Percentiles rank a stretch among this genome's conserved stretches.
Evolutionary conservation across 2,113 vertebrate species (phyloP).

Genomic region (Seriola rivoliana): DNA sequence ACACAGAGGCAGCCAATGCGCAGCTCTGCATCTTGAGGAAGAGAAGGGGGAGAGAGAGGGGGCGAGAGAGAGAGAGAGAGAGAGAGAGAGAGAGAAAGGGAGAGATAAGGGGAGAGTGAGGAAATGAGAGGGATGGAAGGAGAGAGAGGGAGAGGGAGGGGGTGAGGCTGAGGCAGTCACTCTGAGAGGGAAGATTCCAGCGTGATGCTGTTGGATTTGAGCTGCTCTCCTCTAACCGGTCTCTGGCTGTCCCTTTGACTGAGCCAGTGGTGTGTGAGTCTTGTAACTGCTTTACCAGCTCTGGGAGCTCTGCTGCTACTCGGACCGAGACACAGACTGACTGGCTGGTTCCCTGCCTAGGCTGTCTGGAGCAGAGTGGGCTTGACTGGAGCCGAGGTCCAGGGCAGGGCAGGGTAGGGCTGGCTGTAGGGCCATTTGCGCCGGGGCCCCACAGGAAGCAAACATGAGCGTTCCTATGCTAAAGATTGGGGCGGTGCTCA

Average conservation of each 20-base stretch:
- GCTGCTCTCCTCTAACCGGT: conserved; percentile 66
- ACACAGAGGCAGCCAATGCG: conserved; percentile 82
- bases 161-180: conserved; percentile 75
- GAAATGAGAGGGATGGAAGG: conserved; percentile 32
- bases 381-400: conserved; percentile 65
- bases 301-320: conserved; percentile 57
- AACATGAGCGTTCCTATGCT: conserved; percentile 90
- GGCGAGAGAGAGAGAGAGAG: conserved; percentile 51
- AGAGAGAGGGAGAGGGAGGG: conserved; percentile 49
- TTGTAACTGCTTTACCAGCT: conserved; percentile 51
- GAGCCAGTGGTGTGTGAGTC: conserved; percentile 50
- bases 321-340: conserved; percentile 63
- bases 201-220: conserved; percentile 80
- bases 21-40: conserved; percentile 81
- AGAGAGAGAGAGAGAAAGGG: conserved; percentile 51
- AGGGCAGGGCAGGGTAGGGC: conserved; percentile 67
- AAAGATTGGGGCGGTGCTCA: conserved; percentile 93
- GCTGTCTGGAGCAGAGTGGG: conserved; percentile 53
- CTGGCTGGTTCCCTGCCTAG: conserved; percentile 49
- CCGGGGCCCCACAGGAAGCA: conserved; percentile 73
- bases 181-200: conserved; percentile 79
- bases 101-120: conserved; percentile 37
- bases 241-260: conserved; percentile 60
- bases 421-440: conserved; percentile 72
- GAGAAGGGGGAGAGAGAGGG: conserved; percentile 60